phyloP scores from a whole-genome alignment of 2,797 vertebrate genomes.

The Lates japonicus region DNA sequence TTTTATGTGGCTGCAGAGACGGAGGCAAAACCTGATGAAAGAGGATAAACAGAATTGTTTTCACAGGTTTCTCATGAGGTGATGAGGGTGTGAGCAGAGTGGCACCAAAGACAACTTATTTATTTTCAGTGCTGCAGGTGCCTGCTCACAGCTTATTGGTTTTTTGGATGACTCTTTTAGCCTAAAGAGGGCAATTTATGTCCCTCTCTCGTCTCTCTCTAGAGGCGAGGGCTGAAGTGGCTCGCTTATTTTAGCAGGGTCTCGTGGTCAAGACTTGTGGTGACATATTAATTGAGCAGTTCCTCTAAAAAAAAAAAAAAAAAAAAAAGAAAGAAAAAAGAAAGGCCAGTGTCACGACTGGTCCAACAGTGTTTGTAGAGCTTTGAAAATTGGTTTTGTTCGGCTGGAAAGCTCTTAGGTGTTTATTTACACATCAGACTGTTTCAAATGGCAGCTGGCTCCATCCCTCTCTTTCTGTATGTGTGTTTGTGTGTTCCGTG shows the following conservation, averaged over 20 bases:
- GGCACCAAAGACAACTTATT: slow-evolving; percentile 71
- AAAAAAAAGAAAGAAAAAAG: slow-evolving; percentile 37
- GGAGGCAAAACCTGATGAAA: slow-evolving; percentile 56
- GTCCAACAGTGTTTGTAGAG: slow-evolving; percentile 63
- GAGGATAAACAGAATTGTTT: slow-evolving; percentile 78
- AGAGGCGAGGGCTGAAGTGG: slow-evolving; percentile 74
- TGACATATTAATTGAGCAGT: slow-evolving; percentile 83
- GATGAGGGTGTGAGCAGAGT: slow-evolving; percentile 63
- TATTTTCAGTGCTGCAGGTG: slow-evolving; percentile 83
- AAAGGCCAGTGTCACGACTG: slow-evolving; percentile 66
- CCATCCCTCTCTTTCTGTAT: slow-evolving; percentile 9
- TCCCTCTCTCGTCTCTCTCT: slow-evolving; percentile 69
- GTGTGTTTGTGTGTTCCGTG: slow-evolving; percentile 15
- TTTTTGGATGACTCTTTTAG: slow-evolving; percentile 79
- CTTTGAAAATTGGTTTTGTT: slow-evolving; percentile 79
- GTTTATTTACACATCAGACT: slow-evolving; percentile 77
- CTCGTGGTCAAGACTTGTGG: slow-evolving; percentile 77
- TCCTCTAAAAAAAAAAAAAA: slow-evolving; percentile 59
- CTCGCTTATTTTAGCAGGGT: slow-evolving; percentile 75
- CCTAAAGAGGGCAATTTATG: slow-evolving; percentile 78
- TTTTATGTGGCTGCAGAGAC: slow-evolving; percentile 45
- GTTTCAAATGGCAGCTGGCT: slow-evolving; percentile 59
- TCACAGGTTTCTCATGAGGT: slow-evolving; percentile 63
- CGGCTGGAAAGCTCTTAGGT: slow-evolving; percentile 65
- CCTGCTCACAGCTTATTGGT: slow-evolving; percentile 76